Percentiles rank a stretch among this genome's conserved stretches.
These are phyloP conservation scores for Anabas testudineus DNA, from an alignment of 2,797 vertebrate genomes.

Conservation along the genomic window DNA sequence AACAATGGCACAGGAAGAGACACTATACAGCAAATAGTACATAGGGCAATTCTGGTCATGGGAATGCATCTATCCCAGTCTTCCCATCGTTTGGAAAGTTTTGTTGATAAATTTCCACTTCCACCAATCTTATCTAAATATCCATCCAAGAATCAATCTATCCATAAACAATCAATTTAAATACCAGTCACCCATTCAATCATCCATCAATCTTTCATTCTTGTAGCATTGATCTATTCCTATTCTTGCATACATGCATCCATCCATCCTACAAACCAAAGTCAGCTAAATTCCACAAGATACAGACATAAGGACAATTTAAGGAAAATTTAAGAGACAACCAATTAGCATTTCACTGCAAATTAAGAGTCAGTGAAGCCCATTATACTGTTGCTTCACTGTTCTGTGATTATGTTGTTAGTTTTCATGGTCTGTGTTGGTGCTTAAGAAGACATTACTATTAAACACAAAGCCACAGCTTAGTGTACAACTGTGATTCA, in stretches of 20 bases:
- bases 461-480: constrained; percentile 31
- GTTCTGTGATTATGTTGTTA: constrained; percentile 59
- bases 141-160: background rate
- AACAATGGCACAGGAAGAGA: constrained; percentile 5
- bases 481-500: constrained; percentile 29
- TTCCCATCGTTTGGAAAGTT: no score
- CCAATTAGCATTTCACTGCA: constrained; percentile 45
- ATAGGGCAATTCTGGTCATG: no score
- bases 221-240: no score
- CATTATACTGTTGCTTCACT: constrained; percentile 51
- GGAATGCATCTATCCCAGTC: no score
- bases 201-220: background rate
- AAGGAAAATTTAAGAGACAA: constrained; percentile 57
- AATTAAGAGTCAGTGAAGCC: constrained; percentile 63
- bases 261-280: constrained; percentile 9
- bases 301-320: constrained; percentile 43
- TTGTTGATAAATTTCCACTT: background rate
- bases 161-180: no score
- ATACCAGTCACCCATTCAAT: no score
- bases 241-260: constrained; percentile 13
- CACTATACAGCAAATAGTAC: background rate
- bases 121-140: background rate
- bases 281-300: constrained; percentile 18
- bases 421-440: constrained; percentile 42
- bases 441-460: constrained; percentile 46